Conservation (phyloP, 2,888 invertebrate genomes). For the Mayetiola destructor region DNA sequence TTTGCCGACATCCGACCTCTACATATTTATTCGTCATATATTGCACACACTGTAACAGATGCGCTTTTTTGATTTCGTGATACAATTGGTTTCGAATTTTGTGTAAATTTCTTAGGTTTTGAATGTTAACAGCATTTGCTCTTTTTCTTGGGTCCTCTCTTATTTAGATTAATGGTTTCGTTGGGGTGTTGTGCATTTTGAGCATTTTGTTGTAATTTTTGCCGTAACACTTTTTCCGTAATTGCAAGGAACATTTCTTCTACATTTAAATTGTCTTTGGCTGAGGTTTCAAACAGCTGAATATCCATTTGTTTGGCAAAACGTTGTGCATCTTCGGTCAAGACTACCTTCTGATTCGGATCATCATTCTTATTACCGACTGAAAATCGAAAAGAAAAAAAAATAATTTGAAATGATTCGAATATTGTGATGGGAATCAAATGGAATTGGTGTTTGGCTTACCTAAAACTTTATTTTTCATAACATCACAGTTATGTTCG, state of each 20-base stretch:
- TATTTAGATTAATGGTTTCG: constrained; percentile 30
- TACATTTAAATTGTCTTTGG: constrained; percentile 97
- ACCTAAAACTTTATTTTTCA: constrained; percentile 95
- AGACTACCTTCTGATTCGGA: constrained; percentile 86
- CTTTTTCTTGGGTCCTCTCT: constrained; percentile 29
- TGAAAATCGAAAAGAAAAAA: constrained; percentile 30
- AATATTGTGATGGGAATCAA: no score
- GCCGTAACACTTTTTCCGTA: constrained; percentile 38
- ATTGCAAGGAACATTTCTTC: constrained; percentile 84
- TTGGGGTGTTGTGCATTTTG: constrained; percentile 28
- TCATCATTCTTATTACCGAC: constrained; percentile 97
- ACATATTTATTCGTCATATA: no score
- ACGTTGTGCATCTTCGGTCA: constrained; percentile 91
- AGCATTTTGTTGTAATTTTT: constrained; percentile 31
- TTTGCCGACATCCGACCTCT: no score
- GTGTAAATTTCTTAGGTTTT: no score
- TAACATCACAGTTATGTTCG: constrained; percentile 98
- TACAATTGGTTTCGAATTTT: background rate
- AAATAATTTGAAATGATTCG: background rate
- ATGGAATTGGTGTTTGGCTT: no score
- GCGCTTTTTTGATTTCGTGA: no score
- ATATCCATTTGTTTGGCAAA: constrained; percentile 98
- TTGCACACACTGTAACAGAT: no score
- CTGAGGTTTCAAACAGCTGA: constrained; percentile 93
- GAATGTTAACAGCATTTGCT: constrained; percentile 32